Conservation (phyloP, 2,797 vertebrate genomes). For the Acanthurus lineatus region DNA sequence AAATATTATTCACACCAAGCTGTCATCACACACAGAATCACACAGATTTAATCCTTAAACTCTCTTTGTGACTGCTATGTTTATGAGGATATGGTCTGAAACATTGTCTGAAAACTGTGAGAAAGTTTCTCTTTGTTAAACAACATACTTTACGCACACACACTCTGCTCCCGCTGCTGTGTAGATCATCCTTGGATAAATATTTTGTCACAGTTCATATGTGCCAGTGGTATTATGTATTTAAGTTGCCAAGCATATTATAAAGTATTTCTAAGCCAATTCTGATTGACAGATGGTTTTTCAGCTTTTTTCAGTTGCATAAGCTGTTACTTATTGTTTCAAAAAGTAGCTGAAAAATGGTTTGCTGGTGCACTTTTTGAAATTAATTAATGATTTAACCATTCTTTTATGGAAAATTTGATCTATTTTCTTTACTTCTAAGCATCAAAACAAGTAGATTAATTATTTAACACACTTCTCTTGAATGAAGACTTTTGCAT, state of each 20-base stretch:
- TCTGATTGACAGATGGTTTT: not conserved
- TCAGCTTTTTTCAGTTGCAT: not conserved
- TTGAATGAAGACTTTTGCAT: slow-evolving; percentile 5
- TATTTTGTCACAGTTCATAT: not conserved
- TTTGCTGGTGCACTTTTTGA: not conserved
- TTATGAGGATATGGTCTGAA: not conserved
- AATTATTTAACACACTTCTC: too few relatives aligned
- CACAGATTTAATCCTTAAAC: not conserved
- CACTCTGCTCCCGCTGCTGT: not conserved
- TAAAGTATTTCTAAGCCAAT: not conserved
- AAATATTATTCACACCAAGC: not conserved
- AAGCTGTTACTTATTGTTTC: not conserved
- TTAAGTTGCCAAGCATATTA: not conserved
- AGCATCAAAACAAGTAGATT: slow-evolving; percentile 15
- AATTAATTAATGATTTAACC: not conserved
- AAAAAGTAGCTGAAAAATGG: not conserved
- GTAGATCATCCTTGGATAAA: not conserved
- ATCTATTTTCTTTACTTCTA: slow-evolving; percentile 2
- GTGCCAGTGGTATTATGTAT: not conserved
- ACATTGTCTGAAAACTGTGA: not conserved
- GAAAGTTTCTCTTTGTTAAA: not conserved
- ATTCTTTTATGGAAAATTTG: not conserved
- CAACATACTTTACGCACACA: not conserved
- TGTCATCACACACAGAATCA: not conserved
- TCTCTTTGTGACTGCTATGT: not conserved